These are phyloP conservation scores for Meriones unguiculatus DNA, from an alignment of 2,113 vertebrate genomes.

Conservation along the genomic window DNA sequence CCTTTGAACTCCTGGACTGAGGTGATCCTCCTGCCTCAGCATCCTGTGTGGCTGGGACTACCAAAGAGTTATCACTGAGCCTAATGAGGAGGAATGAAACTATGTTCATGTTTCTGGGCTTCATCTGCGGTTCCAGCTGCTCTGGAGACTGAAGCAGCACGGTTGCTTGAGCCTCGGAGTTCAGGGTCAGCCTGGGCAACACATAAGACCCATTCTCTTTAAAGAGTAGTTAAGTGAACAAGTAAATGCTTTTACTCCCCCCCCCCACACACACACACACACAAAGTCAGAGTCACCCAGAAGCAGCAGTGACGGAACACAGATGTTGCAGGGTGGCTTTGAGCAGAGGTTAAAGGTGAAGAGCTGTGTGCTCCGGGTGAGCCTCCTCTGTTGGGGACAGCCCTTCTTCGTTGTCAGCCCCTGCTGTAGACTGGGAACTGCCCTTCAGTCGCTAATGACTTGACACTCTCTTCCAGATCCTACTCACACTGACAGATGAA, in stretches of 20 bases:
- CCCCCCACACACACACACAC: too few relatives aligned
- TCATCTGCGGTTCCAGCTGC: neutral
- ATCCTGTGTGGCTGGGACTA: neutral
- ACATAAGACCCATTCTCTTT: neutral
- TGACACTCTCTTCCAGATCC: constrained; percentile 81
- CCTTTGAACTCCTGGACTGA: neutral
- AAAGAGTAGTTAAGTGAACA: neutral
- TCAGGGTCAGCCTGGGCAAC: neutral
- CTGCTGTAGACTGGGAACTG: neutral
- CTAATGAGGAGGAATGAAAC: neutral
- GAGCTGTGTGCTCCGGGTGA: neutral
- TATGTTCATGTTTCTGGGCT: neutral
- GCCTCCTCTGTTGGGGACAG: neutral
- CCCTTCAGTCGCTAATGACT: neutral
- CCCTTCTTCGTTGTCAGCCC: neutral
- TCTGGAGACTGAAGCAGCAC: fast-evolving
- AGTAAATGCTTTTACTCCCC: neutral
- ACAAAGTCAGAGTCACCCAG: neutral
- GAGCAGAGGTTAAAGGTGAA: neutral
- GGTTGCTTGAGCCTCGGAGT: neutral
- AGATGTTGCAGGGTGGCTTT: neutral
- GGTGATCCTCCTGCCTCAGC: neutral
- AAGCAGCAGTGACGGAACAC: neutral
- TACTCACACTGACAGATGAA: constrained; percentile 75
- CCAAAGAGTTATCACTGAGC: neutral